phyloP scores from a whole-genome alignment of 1,140 invertebrate species.

The Ephestia elutella region DNA sequence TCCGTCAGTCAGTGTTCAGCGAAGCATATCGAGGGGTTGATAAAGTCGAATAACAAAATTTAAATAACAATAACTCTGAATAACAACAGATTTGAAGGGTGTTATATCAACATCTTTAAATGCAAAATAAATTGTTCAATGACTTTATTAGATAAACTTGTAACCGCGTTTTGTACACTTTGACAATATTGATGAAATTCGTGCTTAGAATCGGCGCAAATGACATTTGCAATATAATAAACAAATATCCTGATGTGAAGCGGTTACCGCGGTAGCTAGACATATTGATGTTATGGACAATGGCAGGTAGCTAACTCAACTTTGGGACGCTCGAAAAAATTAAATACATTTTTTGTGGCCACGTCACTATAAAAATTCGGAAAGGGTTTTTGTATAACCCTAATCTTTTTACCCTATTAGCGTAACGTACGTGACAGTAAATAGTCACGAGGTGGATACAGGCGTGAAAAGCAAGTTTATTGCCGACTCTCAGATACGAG shows the following conservation, averaged over 20 bases:
- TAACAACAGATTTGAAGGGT: neutral
- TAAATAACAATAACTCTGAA: neutral
- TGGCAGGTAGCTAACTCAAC: too few species aligned
- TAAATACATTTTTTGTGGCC: too few species aligned
- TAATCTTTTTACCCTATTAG: conserved; percentile 1
- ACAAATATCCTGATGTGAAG: too few species aligned
- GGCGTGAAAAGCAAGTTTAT: conserved; percentile 1
- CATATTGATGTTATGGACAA: too few species aligned
- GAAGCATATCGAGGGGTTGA: neutral
- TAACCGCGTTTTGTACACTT: too few species aligned
- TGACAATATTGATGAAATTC: too few species aligned
- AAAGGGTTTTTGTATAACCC: neutral
- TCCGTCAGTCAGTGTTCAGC: neutral
- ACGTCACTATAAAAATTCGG: neutral
- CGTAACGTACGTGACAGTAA: neutral
- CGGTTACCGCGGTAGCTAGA: too few species aligned
- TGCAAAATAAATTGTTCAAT: neutral
- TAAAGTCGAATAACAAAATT: neutral
- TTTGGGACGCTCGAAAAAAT: too few species aligned
- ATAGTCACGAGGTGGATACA: neutral
- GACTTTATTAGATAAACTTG: neutral
- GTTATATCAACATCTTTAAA: neutral
- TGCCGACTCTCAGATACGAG: neutral
- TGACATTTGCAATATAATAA: too few species aligned
- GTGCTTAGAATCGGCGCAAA: too few species aligned